A percentile compares a stretch with the other conserved stretches of the same genome.
These are phyloP conservation scores for Lasioglossum figueresi DNA, from an alignment of 2,888 invertebrate genomes.

Conservation along the genomic window DNA sequence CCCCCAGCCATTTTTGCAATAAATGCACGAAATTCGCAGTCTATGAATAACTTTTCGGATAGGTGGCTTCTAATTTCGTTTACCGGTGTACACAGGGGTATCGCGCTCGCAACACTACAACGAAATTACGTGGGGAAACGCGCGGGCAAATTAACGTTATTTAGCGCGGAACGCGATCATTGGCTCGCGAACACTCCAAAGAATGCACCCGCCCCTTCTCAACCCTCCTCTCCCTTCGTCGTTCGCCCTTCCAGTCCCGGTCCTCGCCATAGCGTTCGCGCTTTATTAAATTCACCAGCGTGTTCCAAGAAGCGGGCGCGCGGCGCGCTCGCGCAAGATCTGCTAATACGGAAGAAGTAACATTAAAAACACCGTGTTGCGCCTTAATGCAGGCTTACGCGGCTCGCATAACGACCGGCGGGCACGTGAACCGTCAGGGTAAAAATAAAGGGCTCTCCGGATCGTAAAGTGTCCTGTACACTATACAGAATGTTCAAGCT, in stretches of 20 bases:
- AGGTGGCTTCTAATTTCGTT: background rate
- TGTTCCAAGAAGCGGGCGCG: background rate
- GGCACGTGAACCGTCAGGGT: constrained; percentile 34
- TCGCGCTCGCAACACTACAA: background rate
- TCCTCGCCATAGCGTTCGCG: background rate
- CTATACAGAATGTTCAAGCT: background rate
- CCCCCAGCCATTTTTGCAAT: background rate
- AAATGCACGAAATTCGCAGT: background rate
- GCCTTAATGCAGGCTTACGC: constrained; percentile 11
- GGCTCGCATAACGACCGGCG: constrained; percentile 26
- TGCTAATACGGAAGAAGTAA: constrained; percentile 18
- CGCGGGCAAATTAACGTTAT: background rate
- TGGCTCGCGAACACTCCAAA: constrained; percentile 8
- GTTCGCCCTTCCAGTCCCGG: background rate
- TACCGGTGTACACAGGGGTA: background rate
- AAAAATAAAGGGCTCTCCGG: constrained; percentile 26
- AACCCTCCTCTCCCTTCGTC: background rate
- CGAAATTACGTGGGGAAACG: background rate
- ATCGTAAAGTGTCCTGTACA: background rate
- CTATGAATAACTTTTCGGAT: background rate
- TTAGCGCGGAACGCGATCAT: constrained; percentile 6
- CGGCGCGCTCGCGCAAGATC: background rate
- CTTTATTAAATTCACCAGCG: constrained; percentile 2
- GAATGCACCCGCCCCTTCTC: background rate
- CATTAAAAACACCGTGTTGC: constrained; percentile 36